phyloP scores from a whole-genome alignment of 2,888 invertebrate species.

The Ochlodes sylvanus region DNA sequence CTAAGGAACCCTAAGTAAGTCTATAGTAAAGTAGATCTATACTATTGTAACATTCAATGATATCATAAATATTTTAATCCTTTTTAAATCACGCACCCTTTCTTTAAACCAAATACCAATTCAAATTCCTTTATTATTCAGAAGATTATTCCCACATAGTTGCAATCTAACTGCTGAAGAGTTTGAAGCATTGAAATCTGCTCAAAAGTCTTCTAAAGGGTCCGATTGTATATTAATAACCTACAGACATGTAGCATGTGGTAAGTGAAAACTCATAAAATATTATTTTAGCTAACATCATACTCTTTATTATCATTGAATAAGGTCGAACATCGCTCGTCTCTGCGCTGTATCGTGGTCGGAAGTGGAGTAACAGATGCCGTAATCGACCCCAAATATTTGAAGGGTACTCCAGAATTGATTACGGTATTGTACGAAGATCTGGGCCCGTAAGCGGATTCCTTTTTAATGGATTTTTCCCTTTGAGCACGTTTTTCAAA shows the following conservation, averaged over 20 bases:
- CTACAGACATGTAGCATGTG: slow-evolving; percentile 52
- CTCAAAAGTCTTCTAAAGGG: slow-evolving; percentile 32
- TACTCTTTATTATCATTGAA: slow-evolving; percentile 37
- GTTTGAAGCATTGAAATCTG: slow-evolving; percentile 38
- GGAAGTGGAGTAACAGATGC: slow-evolving; percentile 71
- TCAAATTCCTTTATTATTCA: slow-evolving; percentile 1
- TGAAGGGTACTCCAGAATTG: slow-evolving; percentile 76
- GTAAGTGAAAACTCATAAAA: slow-evolving; percentile 44
- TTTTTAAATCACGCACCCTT: slow-evolving; percentile 1
- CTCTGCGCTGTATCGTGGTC: slow-evolving; percentile 40
- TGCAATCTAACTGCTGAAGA: slow-evolving; percentile 36
- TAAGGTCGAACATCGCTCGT: slow-evolving; percentile 33
- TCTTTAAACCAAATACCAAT: background rate
- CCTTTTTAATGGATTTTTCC: slow-evolving; percentile 71
- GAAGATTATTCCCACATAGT: slow-evolving; percentile 8
- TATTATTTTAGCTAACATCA: slow-evolving; percentile 13
- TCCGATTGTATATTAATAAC: slow-evolving; percentile 52
- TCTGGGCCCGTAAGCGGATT: slow-evolving; percentile 71
- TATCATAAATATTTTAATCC: background rate
- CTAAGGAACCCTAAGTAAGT: background rate
- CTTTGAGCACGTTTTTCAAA: slow-evolving; percentile 47
- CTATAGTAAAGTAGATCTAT: background rate
- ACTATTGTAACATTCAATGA: background rate
- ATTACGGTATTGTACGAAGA: slow-evolving; percentile 68
- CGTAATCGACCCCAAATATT: slow-evolving; percentile 71